Percentiles rank a stretch among this genome's conserved stretches.
Conservation (phyloP, 2,113 vertebrate genomes). For the Epinephelus lanceolatus region DNA sequence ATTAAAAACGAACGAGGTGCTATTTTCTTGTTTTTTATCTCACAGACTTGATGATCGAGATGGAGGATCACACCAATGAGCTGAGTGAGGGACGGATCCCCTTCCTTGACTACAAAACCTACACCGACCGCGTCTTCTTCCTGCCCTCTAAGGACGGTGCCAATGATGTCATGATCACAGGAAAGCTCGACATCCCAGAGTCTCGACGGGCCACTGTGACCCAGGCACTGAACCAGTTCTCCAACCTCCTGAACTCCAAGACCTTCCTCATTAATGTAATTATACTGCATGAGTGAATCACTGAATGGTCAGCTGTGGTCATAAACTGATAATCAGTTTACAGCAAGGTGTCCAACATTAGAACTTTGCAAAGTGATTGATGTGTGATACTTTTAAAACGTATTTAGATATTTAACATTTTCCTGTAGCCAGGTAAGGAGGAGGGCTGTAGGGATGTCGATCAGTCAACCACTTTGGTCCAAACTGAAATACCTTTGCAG, state of each 20-base stretch:
- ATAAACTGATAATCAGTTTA: conserved; percentile 10
- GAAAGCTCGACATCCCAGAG: conserved; percentile 93
- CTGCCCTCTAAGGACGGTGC: conserved; percentile 96
- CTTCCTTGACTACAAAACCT: conserved; percentile 96
- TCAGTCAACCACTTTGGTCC: background rate
- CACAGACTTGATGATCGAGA: conserved; percentile 98
- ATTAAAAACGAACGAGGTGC: background rate
- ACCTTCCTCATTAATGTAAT: conserved; percentile 95
- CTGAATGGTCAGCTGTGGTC: background rate
- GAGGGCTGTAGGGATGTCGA: background rate
- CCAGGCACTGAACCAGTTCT: conserved; percentile 95
- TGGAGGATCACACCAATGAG: conserved; percentile 98
- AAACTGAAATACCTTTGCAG: background rate
- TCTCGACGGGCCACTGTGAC: conserved; percentile 87
- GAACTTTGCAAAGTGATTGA: background rate
- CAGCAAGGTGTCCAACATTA: background rate
- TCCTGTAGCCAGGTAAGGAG: background rate
- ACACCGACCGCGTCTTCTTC: conserved; percentile 97
- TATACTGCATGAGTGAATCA: background rate
- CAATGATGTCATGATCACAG: conserved; percentile 98
- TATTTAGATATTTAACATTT: background rate
- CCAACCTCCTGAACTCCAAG: conserved; percentile 98
- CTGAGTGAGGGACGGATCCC: conserved; percentile 95
- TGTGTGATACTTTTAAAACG: background rate
- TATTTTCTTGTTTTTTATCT: conserved; percentile 14